phyloP scores from a whole-genome alignment of 2,113 vertebrate species.

The Micronycteris hirsuta region DNA sequence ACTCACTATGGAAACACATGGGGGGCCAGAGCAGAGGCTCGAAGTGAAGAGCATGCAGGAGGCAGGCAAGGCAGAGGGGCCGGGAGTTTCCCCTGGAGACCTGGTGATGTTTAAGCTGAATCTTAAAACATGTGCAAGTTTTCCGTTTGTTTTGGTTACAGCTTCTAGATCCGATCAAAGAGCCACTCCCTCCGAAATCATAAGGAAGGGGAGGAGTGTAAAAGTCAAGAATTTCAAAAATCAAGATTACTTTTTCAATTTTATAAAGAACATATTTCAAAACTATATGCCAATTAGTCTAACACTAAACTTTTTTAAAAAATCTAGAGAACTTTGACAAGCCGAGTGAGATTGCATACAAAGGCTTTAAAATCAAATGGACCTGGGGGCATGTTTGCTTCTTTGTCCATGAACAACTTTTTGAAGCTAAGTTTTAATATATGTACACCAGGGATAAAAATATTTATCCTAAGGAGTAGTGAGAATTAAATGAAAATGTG shows the following conservation, averaged over 20 bases:
- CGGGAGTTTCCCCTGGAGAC: background rate
- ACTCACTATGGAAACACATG: rapidly evolving
- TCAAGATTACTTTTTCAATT: background rate
- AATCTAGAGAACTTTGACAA: background rate
- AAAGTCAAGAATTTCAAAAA: background rate
- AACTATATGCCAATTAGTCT: background rate
- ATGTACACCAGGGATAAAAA: background rate
- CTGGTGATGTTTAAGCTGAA: background rate
- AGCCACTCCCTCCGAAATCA: background rate
- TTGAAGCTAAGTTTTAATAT: background rate
- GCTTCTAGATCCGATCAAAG: background rate
- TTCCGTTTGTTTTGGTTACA: background rate
- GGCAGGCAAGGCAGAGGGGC: background rate
- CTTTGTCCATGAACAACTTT: background rate
- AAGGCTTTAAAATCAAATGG: background rate
- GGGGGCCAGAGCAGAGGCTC: background rate
- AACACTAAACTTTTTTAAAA: background rate
- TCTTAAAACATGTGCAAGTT: background rate
- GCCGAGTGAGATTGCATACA: background rate
- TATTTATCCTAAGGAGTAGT: background rate
- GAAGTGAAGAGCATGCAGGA: too few species aligned
- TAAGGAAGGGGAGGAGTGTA: background rate
- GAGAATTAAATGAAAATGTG: background rate
- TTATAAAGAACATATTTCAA: background rate
- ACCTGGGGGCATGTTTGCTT: rapidly evolving